Conservation (phyloP, 1,140 invertebrate species). For the Rhopalosiphum maidis region DNA sequence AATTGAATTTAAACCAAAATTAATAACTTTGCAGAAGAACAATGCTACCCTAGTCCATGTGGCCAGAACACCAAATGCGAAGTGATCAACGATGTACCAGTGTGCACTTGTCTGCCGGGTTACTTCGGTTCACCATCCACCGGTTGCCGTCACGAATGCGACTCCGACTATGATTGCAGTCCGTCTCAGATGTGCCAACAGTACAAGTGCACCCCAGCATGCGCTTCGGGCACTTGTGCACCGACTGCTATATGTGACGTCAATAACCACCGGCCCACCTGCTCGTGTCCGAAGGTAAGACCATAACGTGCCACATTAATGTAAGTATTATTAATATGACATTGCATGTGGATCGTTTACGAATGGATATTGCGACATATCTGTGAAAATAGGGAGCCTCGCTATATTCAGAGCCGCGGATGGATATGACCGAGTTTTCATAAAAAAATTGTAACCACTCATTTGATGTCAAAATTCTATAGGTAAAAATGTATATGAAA, state of each 20-base stretch:
- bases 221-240: slow-evolving; percentile 74
- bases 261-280: slow-evolving; percentile 77
- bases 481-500: too few relatives aligned
- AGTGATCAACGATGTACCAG: slow-evolving; percentile 75
- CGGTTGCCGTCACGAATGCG: slow-evolving; percentile 81
- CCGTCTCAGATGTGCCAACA: slow-evolving; percentile 74
- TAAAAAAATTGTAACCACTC: too few relatives aligned
- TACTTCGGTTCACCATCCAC: slow-evolving; percentile 75
- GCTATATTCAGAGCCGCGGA: too few relatives aligned
- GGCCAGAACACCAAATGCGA: slow-evolving; percentile 81
- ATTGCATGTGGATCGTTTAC: too few relatives aligned
- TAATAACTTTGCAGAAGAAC: slow-evolving; percentile 69
- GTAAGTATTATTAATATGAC: too few relatives aligned
- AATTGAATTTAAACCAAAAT: not conserved
- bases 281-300: slow-evolving; percentile 77
- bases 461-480: too few relatives aligned
- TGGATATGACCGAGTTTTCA: too few relatives aligned
- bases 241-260: slow-evolving; percentile 80
- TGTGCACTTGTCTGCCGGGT: slow-evolving; percentile 77
- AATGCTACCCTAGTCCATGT: slow-evolving; percentile 80
- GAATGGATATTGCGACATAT: too few relatives aligned
- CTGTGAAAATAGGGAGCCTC: too few relatives aligned
- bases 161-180: slow-evolving; percentile 76
- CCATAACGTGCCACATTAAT: not conserved
- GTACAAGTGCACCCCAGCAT: slow-evolving; percentile 80